Evolutionary conservation across 92 coral and sea anemone genomes (phyloP), one percentile per base, ranked within the genome.

Genomic region (Porites rus): DNA sequence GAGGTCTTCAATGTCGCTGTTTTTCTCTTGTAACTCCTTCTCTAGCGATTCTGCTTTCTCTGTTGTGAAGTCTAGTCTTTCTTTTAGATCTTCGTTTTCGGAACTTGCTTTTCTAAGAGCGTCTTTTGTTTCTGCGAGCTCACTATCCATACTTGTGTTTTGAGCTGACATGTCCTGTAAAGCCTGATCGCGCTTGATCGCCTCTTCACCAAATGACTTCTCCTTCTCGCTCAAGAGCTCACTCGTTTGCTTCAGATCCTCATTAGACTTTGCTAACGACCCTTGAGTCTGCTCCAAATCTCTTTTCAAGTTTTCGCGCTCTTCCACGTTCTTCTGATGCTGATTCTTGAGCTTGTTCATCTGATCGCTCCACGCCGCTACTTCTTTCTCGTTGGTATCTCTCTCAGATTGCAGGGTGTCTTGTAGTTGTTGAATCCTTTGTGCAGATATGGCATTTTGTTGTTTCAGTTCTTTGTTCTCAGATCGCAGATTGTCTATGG

Each of bases 321-420:
- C 96, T 62, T 91, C 91, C 12, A 70, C 67, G 1, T 72, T 76
- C 58, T 79, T 81, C 31, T 74, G 82, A 19, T 87, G 76, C 61
- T 88, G 93, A 8, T 83, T 79, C 58, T 91, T 93, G 16, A 93
- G 71, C 74, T 75, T 86, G 64, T 60, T 69, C 50, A 94, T 85
- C 66, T 93, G 92, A 8, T 88, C 94, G 71, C 91, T 94, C 77
- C 92, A 88, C 1, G 92, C 87, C 8, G 88, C 53, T 13, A 88
- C 85, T 14, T 92, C 94, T 46, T 78, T 90, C 85, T 94, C 98
- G 83, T 87, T 94, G 7, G 92, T 93, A 25, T 92, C 96, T 53
- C 87, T 89, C 75, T 93, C 96, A 31, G 79, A 66, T 69, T 86
- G 85, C 8, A 91, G 77, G 8, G 89, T 72, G 7, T 90, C 90